Evolutionary conservation across 2,797 vertebrate genomes (phyloP).

Genomic region (Leptodactylus fallax): DNA sequence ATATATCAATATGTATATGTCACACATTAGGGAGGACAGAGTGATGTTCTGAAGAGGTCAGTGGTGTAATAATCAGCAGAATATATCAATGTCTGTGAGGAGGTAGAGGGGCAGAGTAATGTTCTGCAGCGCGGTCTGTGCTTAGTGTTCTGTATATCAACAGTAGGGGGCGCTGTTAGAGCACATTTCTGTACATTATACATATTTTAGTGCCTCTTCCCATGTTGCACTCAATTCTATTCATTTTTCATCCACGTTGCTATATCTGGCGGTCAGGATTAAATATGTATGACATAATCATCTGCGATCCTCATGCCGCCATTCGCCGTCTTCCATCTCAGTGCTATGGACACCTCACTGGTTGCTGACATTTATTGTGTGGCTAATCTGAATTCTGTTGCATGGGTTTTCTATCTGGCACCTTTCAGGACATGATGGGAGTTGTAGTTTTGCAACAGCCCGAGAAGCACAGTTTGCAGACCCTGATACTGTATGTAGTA

Average conservation of each 20-base stretch:
- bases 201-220: neutral
- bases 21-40: too few species aligned
- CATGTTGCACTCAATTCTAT: neutral
- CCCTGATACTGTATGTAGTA: too few species aligned
- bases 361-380: neutral
- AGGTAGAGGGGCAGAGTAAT: neutral
- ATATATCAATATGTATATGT: neutral
- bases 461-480: neutral
- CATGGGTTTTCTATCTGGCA: neutral
- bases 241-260: slow-evolving; percentile 13
- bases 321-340: neutral
- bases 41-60: too few species aligned
- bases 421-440: too few species aligned
- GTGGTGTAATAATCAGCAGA: neutral
- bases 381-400: too few species aligned
- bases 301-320: neutral
- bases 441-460: neutral
- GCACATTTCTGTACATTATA: neutral
- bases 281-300: neutral
- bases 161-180: slow-evolving; percentile 1
- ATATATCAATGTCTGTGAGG: neutral
- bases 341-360: neutral
- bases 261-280: slow-evolving; percentile 2
- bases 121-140: neutral
- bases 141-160: neutral